phyloP scores from a whole-genome alignment of 1,140 invertebrate genomes.

The Diabrotica undecimpunctata region DNA sequence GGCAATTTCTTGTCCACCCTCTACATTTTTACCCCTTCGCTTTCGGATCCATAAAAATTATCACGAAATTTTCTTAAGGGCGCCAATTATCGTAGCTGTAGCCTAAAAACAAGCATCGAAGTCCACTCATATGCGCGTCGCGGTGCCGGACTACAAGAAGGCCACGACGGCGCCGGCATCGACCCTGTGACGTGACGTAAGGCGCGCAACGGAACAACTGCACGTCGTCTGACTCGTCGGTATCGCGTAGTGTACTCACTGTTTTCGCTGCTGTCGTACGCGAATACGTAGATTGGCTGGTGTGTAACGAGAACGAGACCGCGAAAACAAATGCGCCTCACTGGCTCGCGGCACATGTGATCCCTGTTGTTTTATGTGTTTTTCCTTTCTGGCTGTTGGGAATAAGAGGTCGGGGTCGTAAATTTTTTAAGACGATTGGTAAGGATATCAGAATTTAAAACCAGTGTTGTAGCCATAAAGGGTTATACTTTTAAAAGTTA shows the following conservation, averaged over 20 bases:
- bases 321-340: background rate
- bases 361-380: conserved; percentile 2
- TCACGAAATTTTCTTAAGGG: background rate
- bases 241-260: conserved; percentile 20
- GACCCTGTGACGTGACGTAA: conserved; percentile 38
- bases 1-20: too few relatives aligned
- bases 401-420: conserved; percentile 4
- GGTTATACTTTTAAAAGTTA: too few relatives aligned
- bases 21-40: too few relatives aligned
- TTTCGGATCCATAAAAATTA: background rate
- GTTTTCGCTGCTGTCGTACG: conserved; percentile 31
- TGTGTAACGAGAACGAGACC: conserved; percentile 19
- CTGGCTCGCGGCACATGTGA: conserved; percentile 8
- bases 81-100: background rate
- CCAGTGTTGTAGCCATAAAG: background rate
- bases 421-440: conserved; percentile 9
- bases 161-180: conserved; percentile 31
- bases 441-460: conserved; percentile 6
- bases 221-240: conserved; percentile 17
- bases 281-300: conserved; percentile 14
- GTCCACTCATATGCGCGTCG: background rate
- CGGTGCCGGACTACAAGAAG: conserved; percentile 21
- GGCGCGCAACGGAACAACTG: conserved; percentile 31
- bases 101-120: background rate
- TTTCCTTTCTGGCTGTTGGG: conserved; percentile 1